These are phyloP conservation scores for Stylophora pistillata DNA, from an alignment of 64 coral and sea anemone species.

Conservation along the genomic window DNA sequence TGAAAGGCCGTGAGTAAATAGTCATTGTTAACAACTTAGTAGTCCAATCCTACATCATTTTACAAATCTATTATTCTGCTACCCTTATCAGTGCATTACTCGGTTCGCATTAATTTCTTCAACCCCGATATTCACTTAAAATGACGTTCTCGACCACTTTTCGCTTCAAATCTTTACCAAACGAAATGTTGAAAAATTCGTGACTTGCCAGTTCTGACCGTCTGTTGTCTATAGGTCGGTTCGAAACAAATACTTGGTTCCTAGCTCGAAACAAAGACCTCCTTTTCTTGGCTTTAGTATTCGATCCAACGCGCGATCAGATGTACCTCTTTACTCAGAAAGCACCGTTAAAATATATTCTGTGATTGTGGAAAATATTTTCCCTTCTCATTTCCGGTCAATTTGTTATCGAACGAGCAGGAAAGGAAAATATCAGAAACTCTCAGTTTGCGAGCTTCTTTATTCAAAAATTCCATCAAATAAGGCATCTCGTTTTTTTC, in stretches of 20 bases:
- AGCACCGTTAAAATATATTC: background rate
- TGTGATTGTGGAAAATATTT: background rate
- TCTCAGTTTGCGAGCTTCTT: background rate
- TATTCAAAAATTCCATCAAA: background rate
- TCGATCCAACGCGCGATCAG: background rate
- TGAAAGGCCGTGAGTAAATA: conserved; percentile 37
- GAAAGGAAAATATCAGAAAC: background rate
- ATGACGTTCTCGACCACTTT: background rate
- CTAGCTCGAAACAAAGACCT: background rate
- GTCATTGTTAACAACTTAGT: conserved; percentile 23
- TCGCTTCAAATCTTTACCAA: background rate
- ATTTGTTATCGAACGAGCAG: background rate
- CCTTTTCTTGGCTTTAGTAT: background rate
- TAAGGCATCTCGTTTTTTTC: background rate
- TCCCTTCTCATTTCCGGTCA: conserved; percentile 29
- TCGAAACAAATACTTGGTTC: conserved; percentile 21
- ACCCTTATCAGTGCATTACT: background rate
- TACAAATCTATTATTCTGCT: conserved; percentile 19
- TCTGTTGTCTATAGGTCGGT: background rate
- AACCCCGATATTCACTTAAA: background rate
- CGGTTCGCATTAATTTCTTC: background rate
- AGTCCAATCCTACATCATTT: conserved; percentile 12
- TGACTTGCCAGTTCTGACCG: background rate
- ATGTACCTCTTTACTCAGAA: background rate
- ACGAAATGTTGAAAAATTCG: background rate